phyloP scores from a whole-genome alignment of 2,888 invertebrate genomes.

The Timandra comae region DNA sequence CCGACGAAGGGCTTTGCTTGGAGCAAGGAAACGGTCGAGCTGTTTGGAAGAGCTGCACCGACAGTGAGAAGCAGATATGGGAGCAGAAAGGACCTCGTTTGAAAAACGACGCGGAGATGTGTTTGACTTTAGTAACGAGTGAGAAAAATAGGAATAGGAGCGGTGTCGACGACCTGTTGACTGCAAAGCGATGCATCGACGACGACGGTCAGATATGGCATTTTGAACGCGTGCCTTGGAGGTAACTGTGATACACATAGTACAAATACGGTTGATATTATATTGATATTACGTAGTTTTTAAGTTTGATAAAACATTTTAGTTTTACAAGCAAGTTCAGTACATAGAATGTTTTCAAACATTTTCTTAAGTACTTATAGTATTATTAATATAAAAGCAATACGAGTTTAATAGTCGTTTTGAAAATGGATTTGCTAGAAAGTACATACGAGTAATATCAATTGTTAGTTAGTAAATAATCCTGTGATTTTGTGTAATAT shows the following conservation, averaged over 20 bases:
- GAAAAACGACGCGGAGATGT: constrained; percentile 46
- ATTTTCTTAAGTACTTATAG: no score
- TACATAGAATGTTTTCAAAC: no score
- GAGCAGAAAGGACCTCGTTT: constrained; percentile 65
- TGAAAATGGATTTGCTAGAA: no score
- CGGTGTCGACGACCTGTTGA: constrained; percentile 59
- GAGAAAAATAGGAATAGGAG: constrained; percentile 31
- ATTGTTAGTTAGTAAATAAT: no score
- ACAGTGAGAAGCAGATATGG: constrained; percentile 83
- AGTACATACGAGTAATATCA: no score
- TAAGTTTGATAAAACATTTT: no score
- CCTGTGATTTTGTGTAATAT: no score
- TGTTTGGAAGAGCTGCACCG: constrained; percentile 83
- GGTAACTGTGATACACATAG: constrained; percentile 32
- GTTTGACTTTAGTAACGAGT: constrained; percentile 44
- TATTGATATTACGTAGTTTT: no score
- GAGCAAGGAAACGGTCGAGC: constrained; percentile 81
- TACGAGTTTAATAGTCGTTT: no score
- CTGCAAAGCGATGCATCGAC: constrained; percentile 76
- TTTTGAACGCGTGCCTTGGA: constrained; percentile 82
- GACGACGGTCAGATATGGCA: constrained; percentile 81
- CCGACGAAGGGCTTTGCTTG: constrained; percentile 91
- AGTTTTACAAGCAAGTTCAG: no score
- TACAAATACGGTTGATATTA: no score
- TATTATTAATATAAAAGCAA: no score